These are phyloP conservation scores for Adrianichthys oophorus DNA, from an alignment of 2,797 vertebrate genomes.

Conservation along the genomic window DNA sequence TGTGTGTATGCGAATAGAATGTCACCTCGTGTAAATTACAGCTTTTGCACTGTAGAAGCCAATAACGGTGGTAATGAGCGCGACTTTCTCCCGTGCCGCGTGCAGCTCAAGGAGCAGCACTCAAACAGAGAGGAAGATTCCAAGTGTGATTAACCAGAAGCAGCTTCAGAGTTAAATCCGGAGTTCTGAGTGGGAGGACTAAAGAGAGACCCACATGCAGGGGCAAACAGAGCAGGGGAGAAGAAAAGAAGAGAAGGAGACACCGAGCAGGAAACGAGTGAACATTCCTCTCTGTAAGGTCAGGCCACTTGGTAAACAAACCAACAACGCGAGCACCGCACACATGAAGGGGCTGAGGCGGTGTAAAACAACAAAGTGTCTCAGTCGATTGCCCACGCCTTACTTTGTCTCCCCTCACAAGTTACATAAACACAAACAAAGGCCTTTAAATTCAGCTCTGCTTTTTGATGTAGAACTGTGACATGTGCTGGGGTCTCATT, in stretches of 20 bases:
- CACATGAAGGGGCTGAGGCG: constrained; percentile 66
- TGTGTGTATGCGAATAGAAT: constrained; percentile 73
- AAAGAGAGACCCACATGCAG: constrained; percentile 58
- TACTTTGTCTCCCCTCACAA: constrained; percentile 73
- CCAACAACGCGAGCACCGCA: constrained; percentile 62
- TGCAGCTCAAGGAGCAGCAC: constrained; percentile 41
- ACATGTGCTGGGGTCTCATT: constrained; percentile 71
- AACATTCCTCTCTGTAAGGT: constrained; percentile 67
- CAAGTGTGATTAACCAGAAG: constrained; percentile 67
- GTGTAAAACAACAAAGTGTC: constrained; percentile 74
- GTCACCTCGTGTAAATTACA: constrained; percentile 78
- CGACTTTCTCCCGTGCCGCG: constrained; percentile 41
- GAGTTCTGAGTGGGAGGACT: constrained; percentile 73
- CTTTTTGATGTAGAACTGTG: constrained; percentile 72
- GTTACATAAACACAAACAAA: constrained; percentile 76
- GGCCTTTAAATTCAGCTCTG: constrained; percentile 66
- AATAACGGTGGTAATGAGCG: constrained; percentile 73
- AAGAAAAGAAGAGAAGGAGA: constrained; percentile 25
- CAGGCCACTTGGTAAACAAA: constrained; percentile 72
- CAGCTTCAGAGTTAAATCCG: constrained; percentile 62
- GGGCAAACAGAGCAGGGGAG: constrained; percentile 39
- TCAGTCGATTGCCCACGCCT: constrained; percentile 72
- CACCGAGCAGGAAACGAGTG: constrained; percentile 58
- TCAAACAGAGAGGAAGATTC: constrained; percentile 56
- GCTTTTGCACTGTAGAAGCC: constrained; percentile 58